phyloP scores from a whole-genome alignment of 2,888 invertebrate species.

The Buathra laborator region DNA sequence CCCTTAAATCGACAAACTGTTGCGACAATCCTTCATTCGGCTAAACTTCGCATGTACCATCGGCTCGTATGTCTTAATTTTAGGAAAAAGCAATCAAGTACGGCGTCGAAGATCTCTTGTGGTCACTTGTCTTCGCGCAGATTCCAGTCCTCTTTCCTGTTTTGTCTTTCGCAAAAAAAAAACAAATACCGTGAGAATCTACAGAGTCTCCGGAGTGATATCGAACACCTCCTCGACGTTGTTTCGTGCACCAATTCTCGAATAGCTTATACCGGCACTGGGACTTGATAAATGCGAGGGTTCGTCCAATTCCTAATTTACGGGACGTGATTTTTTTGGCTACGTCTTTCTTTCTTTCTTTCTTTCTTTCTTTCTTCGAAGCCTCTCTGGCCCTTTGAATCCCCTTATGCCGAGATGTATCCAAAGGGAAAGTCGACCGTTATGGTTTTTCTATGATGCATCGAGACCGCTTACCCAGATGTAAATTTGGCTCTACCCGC shows the following conservation, averaged over 20 bases:
- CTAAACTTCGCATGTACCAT: conserved; percentile 12
- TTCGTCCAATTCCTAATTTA: conserved; percentile 78
- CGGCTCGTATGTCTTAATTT: conserved; percentile 70
- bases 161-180: conserved; percentile 7
- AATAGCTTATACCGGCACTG: conserved; percentile 67
- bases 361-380: conserved; percentile 22
- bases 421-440: conserved; percentile 38
- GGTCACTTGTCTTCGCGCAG: conserved; percentile 23
- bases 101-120: conserved; percentile 10
- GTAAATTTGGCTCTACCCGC: conserved; percentile 74
- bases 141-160: conserved; percentile 10
- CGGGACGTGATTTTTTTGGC: conserved; percentile 75
- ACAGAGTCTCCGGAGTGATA: conserved; percentile 72
- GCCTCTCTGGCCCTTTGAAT: conserved; percentile 22
- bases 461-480: conserved; percentile 78
- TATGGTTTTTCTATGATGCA: conserved; percentile 75
- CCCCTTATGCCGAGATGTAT: conserved; percentile 41
- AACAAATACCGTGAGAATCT: conserved; percentile 4
- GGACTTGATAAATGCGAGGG: conserved; percentile 78
- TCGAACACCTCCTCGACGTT: conserved; percentile 53
- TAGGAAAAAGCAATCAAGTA: conserved; percentile 49
- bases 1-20: background rate
- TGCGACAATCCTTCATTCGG: conserved; percentile 19
- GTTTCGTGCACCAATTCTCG: conserved; percentile 60
- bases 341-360: conserved; percentile 18